These are phyloP conservation scores for Rhorus exstirpatorius DNA, from an alignment of 2,888 invertebrate species.

Conservation along the genomic window DNA sequence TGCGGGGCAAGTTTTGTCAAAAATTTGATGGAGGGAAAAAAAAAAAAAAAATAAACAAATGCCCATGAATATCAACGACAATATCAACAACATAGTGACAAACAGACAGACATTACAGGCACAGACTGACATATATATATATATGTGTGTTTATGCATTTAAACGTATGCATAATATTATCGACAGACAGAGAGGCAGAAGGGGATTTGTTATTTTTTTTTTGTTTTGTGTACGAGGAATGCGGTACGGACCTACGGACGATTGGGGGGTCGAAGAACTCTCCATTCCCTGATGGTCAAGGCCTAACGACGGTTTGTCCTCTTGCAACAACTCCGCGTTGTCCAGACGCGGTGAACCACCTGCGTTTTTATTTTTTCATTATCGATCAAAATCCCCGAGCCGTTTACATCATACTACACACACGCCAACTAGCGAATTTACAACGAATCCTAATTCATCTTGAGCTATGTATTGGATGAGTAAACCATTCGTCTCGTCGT, in stretches of 20 bases:
- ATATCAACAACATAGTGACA: constrained; percentile 75
- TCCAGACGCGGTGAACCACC: constrained; percentile 85
- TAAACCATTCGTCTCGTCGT: background rate
- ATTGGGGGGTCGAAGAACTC: constrained; percentile 84
- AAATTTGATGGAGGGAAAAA: constrained; percentile 14
- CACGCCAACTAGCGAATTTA: constrained; percentile 22
- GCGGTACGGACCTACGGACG: constrained; percentile 85
- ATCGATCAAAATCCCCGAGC: constrained; percentile 1
- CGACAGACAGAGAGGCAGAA: constrained; percentile 65
- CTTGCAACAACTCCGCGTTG: constrained; percentile 85
- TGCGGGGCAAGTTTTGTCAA: constrained; percentile 29
- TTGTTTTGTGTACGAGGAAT: constrained; percentile 77
- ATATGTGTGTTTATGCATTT: constrained; percentile 23
- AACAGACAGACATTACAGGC: constrained; percentile 80
- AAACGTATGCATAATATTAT: constrained; percentile 40
- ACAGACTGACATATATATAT: constrained; percentile 68
- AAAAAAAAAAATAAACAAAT: constrained; percentile 45
- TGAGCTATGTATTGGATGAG: constrained; percentile 8
- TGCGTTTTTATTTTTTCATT: constrained; percentile 78
- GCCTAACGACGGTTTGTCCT: constrained; percentile 85
- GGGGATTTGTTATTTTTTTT: constrained; percentile 57
- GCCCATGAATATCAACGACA: constrained; percentile 78
- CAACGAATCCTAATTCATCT: constrained; percentile 24
- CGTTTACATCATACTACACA: constrained; percentile 17
- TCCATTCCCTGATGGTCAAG: constrained; percentile 85